Conservation (phyloP, 2,113 vertebrate genomes). For the Macquaria australasica region DNA sequence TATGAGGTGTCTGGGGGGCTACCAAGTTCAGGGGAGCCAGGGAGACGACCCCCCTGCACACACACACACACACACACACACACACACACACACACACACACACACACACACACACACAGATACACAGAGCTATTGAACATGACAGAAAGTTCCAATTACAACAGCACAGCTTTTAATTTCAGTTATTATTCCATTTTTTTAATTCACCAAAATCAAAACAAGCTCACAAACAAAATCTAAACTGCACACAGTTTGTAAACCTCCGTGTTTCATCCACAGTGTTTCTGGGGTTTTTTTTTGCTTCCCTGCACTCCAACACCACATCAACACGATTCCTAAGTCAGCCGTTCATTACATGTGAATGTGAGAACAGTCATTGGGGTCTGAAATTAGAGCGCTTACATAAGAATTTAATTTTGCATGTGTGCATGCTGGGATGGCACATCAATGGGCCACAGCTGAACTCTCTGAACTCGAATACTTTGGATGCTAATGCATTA, state of each 20-base stretch:
- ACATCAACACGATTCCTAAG: neutral
- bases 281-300: neutral
- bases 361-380: constrained; percentile 29
- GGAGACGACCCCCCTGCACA: constrained; percentile 1
- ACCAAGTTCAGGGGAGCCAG: constrained; percentile 70
- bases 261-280: neutral
- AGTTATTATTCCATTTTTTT: neutral
- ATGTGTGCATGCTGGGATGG: constrained; percentile 17
- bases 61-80: neutral
- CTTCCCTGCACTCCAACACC: neutral
- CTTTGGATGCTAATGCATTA: neutral
- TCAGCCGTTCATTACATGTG: constrained; percentile 21
- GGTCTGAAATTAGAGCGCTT: constrained; percentile 48
- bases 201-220: neutral
- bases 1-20: constrained; percentile 48
- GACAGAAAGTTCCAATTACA: neutral
- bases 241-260: neutral
- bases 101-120: constrained; percentile 21
- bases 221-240: neutral
- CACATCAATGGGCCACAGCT: constrained; percentile 10
- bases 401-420: constrained; percentile 30
- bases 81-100: constrained; percentile 34
- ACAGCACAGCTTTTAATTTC: neutral
- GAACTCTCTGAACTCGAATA: neutral
- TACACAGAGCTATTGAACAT: neutral